Evolutionary conservation across 2,797 vertebrate species (phyloP), one percentile per base, ranked within the genome.

Genomic region (Cyprinella venusta): DNA sequence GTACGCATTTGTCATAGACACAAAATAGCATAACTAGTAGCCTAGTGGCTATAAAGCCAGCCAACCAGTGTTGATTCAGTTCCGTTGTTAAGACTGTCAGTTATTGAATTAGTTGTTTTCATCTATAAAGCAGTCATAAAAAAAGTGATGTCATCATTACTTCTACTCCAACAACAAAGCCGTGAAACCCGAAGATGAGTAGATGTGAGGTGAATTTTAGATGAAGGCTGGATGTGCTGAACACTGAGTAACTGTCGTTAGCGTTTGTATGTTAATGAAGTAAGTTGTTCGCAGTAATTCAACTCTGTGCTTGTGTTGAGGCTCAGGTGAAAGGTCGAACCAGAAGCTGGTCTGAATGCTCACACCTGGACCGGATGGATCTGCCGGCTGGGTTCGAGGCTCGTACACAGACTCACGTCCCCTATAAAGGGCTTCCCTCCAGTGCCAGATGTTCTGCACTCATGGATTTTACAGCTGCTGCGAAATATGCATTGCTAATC

Each of bases 401-500:
- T 74, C 40, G 84, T 74, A 45, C 45, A 45, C 45, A 45, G 12
- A 45, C 78, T 88, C 45, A 89, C 88, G 88, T 89, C 80, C 76
- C 87, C 89, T 85, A 88, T 90, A 92, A 90, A 61, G 83, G 76
- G 76, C 52, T 70, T 80, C 63, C 89, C 76, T 54, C 50, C 15
- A 9, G 72, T 52, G 30, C 80, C 93, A 92, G 89, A 92, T 92
- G 90, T 87, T 90, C 82, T 38, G 81, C 76, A 12, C 38, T 75
- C 86, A 91, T 89, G 82, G 21, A 19, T 91, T 85, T 79, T 50
- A 84, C 92, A 92, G 90, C 88, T 91, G 90, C 36, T 70, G 33
- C 42, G 74, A 91, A 90, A 88, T 86, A 89, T 88, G 91, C 90
- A 87, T 90, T 1, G 40, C 89, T 92, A 90, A 89, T 10, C 79